A percentile compares a stretch with the other conserved stretches of the same genome.
Conservation (phyloP, 2,113 vertebrate species). For the Dissostichus mawsoni region DNA sequence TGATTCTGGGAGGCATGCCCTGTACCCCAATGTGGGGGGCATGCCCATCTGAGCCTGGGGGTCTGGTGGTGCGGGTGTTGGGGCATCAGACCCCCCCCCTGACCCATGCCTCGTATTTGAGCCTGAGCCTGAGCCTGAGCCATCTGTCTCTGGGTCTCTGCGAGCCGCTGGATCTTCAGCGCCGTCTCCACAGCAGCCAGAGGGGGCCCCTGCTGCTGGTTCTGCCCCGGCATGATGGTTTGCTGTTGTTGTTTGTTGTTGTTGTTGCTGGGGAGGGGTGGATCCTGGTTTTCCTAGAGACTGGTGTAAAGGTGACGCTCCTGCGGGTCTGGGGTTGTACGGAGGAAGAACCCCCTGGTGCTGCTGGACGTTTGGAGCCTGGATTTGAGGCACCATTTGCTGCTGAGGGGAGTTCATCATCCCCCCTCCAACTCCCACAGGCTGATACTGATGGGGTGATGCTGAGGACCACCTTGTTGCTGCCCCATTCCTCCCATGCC, state of each 20-base stretch:
- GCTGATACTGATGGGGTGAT: conserved; percentile 80
- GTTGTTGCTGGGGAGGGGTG: conserved; percentile 88
- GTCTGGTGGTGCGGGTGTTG: conserved; percentile 89
- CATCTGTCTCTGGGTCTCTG: conserved; percentile 96
- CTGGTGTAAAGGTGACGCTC: conserved; percentile 88
- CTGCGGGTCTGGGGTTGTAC: conserved; percentile 88
- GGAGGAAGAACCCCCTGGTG: conserved; percentile 82
- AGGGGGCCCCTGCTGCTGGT: conserved; percentile 88
- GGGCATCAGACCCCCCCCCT: conserved; percentile 83
- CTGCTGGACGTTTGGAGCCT: conserved; percentile 83
- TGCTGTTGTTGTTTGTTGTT: background rate
- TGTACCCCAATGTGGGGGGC: conserved; percentile 87
- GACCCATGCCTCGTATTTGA: conserved; percentile 85
- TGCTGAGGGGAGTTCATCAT: conserved; percentile 83
- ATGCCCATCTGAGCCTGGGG: conserved; percentile 89
- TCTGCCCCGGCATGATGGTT: conserved; percentile 61
- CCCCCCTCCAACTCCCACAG: conserved; percentile 69
- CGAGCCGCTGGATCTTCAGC: conserved; percentile 95
- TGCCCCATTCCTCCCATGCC: conserved; percentile 60
- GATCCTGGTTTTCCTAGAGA: conserved; percentile 92
- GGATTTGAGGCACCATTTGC: conserved; percentile 84
- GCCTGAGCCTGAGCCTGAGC: conserved; percentile 85
- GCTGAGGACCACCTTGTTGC: conserved; percentile 80
- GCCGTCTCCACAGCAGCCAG: conserved; percentile 95
- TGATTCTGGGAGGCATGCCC: conserved; percentile 83